phyloP scores from a whole-genome alignment of 2,888 invertebrate genomes.

The Formica aserva region DNA sequence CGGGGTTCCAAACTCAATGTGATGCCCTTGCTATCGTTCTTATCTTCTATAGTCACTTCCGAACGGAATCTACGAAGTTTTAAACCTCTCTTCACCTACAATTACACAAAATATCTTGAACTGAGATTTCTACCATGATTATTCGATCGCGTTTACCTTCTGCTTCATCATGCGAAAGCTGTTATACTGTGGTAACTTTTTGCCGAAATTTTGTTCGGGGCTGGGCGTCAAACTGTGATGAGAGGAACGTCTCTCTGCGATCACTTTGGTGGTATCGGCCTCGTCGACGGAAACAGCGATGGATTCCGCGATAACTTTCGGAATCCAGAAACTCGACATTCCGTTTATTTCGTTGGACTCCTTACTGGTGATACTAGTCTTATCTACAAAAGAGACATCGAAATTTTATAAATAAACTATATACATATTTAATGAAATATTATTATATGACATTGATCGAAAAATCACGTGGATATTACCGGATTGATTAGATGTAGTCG shows the following conservation, averaged over 20 bases:
- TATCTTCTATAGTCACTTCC: slow-evolving; percentile 85
- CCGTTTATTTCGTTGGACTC: slow-evolving; percentile 78
- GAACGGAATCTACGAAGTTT: slow-evolving; percentile 85
- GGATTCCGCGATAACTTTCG: slow-evolving; percentile 71
- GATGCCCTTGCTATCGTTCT: slow-evolving; percentile 79
- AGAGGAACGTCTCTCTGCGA: slow-evolving; percentile 76
- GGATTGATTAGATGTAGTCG: slow-evolving; percentile 75
- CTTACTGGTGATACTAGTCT: slow-evolving; percentile 76
- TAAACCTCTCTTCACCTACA: slow-evolving; percentile 84
- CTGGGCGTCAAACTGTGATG: slow-evolving; percentile 81
- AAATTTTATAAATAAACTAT: slow-evolving; percentile 17
- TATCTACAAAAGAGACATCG: slow-evolving; percentile 64
- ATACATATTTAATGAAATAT: neutral
- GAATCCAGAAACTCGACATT: slow-evolving; percentile 74
- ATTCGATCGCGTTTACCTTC: slow-evolving; percentile 76
- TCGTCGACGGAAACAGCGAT: slow-evolving; percentile 65
- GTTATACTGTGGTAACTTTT: slow-evolving; percentile 82
- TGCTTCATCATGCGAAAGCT: slow-evolving; percentile 85
- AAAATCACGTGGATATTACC: slow-evolving; percentile 69
- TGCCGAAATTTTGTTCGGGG: slow-evolving; percentile 81
- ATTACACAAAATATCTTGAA: slow-evolving; percentile 29
- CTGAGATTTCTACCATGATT: slow-evolving; percentile 8
- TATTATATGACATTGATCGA: neutral
- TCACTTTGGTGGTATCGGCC: slow-evolving; percentile 63
- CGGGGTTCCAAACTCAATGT: slow-evolving; percentile 82